Conservation (phyloP, 2,888 invertebrate genomes). For the Erebia ligea region DNA sequence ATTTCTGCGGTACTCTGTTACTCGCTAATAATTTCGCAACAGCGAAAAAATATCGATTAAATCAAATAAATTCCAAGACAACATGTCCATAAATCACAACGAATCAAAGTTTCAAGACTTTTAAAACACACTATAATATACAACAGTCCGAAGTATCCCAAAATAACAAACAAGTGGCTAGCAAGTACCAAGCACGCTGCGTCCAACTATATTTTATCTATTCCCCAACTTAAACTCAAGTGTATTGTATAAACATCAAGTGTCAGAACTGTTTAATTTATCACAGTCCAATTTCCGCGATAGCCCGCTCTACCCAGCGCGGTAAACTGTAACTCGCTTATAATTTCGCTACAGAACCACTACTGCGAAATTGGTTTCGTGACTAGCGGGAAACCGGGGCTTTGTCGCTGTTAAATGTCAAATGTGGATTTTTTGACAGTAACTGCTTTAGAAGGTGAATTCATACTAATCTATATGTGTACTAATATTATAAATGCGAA, state of each 20-base stretch:
- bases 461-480: no score
- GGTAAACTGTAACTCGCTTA: slow-evolving; percentile 58
- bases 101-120: no score
- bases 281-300: slow-evolving; percentile 41
- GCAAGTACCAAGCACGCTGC: slow-evolving; percentile 8
- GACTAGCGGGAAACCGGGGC: slow-evolving; percentile 4
- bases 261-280: slow-evolving; percentile 43
- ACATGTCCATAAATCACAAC: no score
- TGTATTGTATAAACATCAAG: slow-evolving; percentile 40
- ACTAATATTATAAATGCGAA: no score
- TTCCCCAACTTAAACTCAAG: slow-evolving; percentile 39
- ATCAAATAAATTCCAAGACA: no score
- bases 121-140: no score
- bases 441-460: not conserved
- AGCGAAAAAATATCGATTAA: no score
- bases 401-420: not conserved
- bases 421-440: slow-evolving; percentile 1
- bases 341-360: slow-evolving; percentile 58
- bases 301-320: slow-evolving; percentile 26
- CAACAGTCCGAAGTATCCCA: no score
- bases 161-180: slow-evolving; percentile 6
- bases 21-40: slow-evolving; percentile 70
- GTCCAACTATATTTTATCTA: slow-evolving; percentile 40
- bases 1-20: slow-evolving; percentile 45
- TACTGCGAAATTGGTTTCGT: slow-evolving; percentile 25